Evolutionary conservation across 2,797 vertebrate species (phyloP).

Genomic region (Xenentodon cancila): DNA sequence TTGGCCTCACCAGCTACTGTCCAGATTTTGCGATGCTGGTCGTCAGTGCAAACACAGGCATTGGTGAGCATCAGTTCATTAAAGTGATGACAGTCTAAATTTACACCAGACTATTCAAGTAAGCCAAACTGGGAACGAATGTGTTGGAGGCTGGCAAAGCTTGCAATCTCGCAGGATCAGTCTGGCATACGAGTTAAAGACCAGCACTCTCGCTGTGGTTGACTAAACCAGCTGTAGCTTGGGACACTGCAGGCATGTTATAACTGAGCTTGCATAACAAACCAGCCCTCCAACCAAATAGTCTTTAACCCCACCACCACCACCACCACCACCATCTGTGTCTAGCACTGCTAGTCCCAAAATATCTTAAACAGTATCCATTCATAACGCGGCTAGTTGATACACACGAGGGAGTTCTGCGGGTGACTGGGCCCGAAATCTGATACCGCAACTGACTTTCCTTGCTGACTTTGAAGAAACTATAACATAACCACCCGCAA

Average conservation of each 20-base stretch:
- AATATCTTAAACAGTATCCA: conserved; percentile 63
- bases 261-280: conserved; percentile 61
- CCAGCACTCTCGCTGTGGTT: conserved; percentile 13
- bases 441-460: conserved; percentile 12
- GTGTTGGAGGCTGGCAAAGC: conserved; percentile 3
- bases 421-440: conserved; percentile 24
- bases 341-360: conserved; percentile 32
- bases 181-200: conserved; percentile 14
- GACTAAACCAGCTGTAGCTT: conserved; percentile 24
- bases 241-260: conserved; percentile 43
- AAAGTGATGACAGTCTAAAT: background rate
- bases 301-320: background rate
- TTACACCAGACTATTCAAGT: background rate
- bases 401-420: conserved; percentile 6
- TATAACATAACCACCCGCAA: no score
- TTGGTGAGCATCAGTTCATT: conserved; percentile 82
- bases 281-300: conserved; percentile 7
- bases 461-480: no score
- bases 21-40: conserved; percentile 99
- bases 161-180: conserved; percentile 14
- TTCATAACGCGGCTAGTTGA: conserved; percentile 41
- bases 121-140: conserved; percentile 3
- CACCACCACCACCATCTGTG: background rate
- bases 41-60: conserved; percentile 96
- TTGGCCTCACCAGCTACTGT: conserved; percentile 97